Evolutionary conservation across 2,113 vertebrate species (phyloP), one percentile per base, ranked within the genome.

Genomic region (Oreocharis arfaki): DNA sequence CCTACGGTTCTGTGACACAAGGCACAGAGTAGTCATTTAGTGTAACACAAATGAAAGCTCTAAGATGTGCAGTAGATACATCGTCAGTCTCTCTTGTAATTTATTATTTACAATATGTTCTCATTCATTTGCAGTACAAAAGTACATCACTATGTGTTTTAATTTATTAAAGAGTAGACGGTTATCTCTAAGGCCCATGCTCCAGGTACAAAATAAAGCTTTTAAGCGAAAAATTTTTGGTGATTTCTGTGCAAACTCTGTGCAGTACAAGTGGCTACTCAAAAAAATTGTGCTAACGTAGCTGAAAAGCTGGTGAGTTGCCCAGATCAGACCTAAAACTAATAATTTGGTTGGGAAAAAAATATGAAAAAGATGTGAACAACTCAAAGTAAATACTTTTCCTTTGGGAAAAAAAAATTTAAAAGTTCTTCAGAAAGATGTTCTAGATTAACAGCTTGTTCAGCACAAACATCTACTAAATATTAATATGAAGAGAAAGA

Each of bases 61-160:
- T 77, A 68, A 95, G 73, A 89, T 23, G 32, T 76, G 77, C 0
- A 0, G 59, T 50, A 82, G 91, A 46, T 64, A 78, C 18, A 26
- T 26, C 92, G 88, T 73, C 88, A 79, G 80, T 79, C 61, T 89
- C 73, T 82, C 84, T 89, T 87, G 78, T 91, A 84, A 95, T 97
- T 90, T 94, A 95, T 96, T 96, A 94, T 92, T 95, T 94, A 94
- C 49, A 92, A 24, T 59, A 84, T 53, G 65, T 78, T 95, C 86
- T 95, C 52, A 39, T 94, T 90, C 65, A 56, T 89, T 89, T 93
- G 61, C n/a, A 65, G 85, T 75, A 71, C 41, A 78, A 61, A 93
- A 96, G 76, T 86, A 84, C 79, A 81, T 78, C 73, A 46, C 69
- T 81, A 13, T 46, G 50, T 77, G 57, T 49, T 90, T 75, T 92